Evolutionary conservation across 2,888 invertebrate species (phyloP).

Genomic region (Apantesis nais): DNA sequence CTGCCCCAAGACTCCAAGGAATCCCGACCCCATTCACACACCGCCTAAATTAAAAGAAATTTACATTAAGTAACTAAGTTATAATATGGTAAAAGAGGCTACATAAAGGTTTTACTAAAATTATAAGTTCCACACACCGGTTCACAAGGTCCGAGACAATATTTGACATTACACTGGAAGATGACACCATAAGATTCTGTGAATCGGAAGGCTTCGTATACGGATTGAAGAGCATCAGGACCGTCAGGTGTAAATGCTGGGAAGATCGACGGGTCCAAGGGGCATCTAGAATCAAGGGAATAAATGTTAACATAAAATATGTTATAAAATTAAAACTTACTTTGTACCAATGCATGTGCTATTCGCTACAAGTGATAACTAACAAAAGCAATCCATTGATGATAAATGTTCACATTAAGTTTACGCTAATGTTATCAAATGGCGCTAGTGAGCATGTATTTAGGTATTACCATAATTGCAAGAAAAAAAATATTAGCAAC

Average conservation of each 20-base stretch:
- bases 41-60: conserved; percentile 86
- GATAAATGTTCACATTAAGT: too few species aligned
- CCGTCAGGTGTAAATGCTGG: conserved; percentile 96
- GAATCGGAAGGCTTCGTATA: conserved; percentile 97
- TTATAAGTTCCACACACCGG: conserved; percentile 87
- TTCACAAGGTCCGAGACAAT: conserved; percentile 97
- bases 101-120: neutral
- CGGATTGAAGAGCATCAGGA: conserved; percentile 94
- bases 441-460: too few species aligned
- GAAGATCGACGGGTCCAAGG: conserved; percentile 96
- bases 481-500: too few species aligned
- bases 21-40: conserved; percentile 96
- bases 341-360: too few species aligned
- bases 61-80: conserved; percentile 39
- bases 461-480: too few species aligned
- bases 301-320: conserved; percentile 7
- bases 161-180: conserved; percentile 98
- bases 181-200: conserved; percentile 98
- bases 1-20: conserved; percentile 96
- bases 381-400: too few species aligned
- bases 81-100: conserved; percentile 38
- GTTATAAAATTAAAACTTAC: too few species aligned
- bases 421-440: too few species aligned
- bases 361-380: too few species aligned
- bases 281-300: conserved; percentile 87